Evolutionary conservation across 2,797 vertebrate genomes (phyloP).

Genomic region (Sebastes reedi): DNA sequence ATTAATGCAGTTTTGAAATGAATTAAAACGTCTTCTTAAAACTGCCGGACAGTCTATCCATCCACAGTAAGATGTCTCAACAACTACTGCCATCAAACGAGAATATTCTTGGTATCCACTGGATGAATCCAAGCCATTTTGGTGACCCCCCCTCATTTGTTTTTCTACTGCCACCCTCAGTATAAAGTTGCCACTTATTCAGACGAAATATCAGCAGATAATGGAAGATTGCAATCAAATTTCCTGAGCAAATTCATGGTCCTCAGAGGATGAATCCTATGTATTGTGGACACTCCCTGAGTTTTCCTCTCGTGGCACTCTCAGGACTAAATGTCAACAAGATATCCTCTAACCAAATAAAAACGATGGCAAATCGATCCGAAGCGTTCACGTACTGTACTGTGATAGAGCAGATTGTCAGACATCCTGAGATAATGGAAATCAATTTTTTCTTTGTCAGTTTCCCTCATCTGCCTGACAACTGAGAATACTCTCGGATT

Average conservation of each 20-base stretch:
- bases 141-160: background rate
- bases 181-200: background rate
- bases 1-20: background rate
- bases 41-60: background rate
- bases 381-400: background rate
- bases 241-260: background rate
- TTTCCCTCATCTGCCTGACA: conserved; percentile 19
- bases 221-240: background rate
- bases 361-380: conserved; percentile 1
- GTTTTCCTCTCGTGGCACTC: background rate
- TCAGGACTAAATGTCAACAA: conserved; percentile 36
- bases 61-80: background rate
- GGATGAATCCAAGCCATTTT: background rate
- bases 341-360: conserved; percentile 23
- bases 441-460: conserved; percentile 50
- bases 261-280: background rate
- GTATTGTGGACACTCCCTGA: background rate
- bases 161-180: background rate
- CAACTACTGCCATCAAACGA: background rate
- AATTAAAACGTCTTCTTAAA: background rate
- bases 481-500: background rate
- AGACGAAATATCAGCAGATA: background rate
- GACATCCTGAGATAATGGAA: conserved; percentile 21
- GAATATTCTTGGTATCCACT: background rate
- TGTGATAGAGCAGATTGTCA: conserved; percentile 33